Conservation (phyloP, 2,113 vertebrate genomes). For the Scatophagus argus region DNA sequence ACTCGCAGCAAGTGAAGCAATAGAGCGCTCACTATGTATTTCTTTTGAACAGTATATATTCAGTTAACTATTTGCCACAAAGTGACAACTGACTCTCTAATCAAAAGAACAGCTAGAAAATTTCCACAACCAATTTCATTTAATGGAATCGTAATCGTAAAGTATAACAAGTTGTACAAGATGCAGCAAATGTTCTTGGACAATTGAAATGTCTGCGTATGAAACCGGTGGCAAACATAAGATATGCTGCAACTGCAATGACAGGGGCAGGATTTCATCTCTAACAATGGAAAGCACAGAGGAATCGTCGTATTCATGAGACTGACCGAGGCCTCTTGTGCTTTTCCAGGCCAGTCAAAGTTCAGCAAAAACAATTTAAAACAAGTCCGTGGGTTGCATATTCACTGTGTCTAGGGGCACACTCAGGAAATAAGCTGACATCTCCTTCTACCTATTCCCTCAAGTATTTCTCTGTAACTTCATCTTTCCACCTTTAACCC, state of each 20-base stretch:
- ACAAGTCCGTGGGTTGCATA: neutral
- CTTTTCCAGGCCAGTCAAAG: neutral
- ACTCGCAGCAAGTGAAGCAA: too few species aligned
- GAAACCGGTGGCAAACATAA: neutral
- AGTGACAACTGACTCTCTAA: too few species aligned
- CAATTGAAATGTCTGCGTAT: neutral
- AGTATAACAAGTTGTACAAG: neutral
- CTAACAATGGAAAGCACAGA: neutral
- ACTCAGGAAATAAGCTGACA: conserved; percentile 19
- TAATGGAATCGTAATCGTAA: neutral
- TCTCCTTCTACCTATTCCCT: conserved; percentile 24
- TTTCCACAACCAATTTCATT: neutral
- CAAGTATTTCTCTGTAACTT: conserved; percentile 18
- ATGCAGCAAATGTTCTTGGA: neutral
- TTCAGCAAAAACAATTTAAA: conserved; percentile 7
- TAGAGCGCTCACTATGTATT: too few species aligned
- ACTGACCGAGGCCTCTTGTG: neutral
- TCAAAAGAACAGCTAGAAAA: neutral
- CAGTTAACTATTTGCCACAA: too few species aligned
- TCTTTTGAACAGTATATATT: too few species aligned
- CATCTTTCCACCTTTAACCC: conserved; percentile 51
- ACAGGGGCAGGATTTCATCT: neutral
- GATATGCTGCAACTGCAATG: neutral
- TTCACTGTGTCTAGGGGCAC: neutral
- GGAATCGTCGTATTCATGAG: neutral